Conservation (phyloP, 2,797 vertebrate genomes). For the Sebastes flavidus region DNA sequence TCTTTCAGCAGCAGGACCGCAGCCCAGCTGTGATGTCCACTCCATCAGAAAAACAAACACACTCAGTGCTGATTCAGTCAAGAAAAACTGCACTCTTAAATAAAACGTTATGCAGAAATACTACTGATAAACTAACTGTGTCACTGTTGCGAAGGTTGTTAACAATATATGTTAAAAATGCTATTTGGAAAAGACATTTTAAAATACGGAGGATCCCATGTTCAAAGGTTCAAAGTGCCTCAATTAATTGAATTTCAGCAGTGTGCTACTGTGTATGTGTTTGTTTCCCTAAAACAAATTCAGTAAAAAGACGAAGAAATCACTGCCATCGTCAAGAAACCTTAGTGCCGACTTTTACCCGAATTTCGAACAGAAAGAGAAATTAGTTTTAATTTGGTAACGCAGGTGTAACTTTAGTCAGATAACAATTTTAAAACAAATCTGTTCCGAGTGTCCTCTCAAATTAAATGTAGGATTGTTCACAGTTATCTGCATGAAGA, state of each 20-base stretch:
- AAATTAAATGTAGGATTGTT: not conserved
- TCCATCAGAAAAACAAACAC: not conserved
- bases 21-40: slow-evolving; percentile 66
- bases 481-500: not conserved
- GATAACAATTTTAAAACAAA: not conserved
- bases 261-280: not conserved
- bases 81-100: not conserved
- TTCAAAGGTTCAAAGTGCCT: not conserved
- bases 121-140: not conserved
- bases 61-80: not conserved
- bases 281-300: not conserved
- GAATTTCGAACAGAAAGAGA: not conserved
- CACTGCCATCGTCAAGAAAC: not conserved
- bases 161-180: not conserved
- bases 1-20: slow-evolving; percentile 58
- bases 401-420: not conserved
- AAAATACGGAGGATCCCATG: not conserved
- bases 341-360: not conserved
- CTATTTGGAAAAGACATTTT: not conserved
- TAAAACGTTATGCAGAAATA: not conserved
- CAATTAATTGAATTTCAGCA: not conserved
- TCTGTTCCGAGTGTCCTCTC: not conserved
- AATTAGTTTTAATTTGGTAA: not conserved
- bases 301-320: not conserved
- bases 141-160: not conserved